Conservation (phyloP, 2,113 vertebrate species). For the Rhinolophus sinicus region DNA sequence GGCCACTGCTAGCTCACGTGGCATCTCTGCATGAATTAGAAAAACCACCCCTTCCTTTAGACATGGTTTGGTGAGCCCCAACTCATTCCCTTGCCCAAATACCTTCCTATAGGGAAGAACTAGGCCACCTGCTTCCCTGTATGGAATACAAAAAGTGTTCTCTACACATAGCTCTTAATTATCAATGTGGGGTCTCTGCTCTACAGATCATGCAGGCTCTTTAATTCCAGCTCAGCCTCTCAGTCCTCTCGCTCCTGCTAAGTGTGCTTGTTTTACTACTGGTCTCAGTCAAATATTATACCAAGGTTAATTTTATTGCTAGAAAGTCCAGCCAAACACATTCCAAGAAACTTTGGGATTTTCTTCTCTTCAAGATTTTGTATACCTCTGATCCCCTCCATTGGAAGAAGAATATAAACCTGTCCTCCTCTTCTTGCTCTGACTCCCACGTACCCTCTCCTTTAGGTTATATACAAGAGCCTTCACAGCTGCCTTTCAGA, state of each 20-base stretch:
- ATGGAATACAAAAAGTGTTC: not conserved
- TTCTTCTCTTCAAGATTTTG: not conserved
- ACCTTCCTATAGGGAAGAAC: not conserved
- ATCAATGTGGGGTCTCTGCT: not conserved
- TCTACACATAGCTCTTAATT: not conserved
- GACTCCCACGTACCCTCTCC: not conserved
- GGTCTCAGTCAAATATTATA: not conserved
- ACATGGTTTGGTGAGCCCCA: not conserved
- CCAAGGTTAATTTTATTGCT: constrained; percentile 14
- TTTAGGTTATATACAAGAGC: not conserved
- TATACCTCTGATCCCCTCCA: not conserved
- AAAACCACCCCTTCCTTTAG: not conserved
- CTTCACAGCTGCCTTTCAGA: not conserved
- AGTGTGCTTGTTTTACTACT: not conserved
- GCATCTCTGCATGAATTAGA: not conserved
- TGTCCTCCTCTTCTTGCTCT: not conserved
- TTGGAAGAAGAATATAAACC: not conserved
- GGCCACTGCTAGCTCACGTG: not conserved
- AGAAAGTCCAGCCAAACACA: constrained; percentile 46
- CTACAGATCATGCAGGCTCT: not conserved
- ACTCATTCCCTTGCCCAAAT: not conserved
- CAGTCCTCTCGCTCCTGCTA: not conserved
- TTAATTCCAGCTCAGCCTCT: not conserved
- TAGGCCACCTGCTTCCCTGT: not conserved
- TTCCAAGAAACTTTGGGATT: not conserved